phyloP scores from a whole-genome alignment of 2,888 invertebrate genomes.

The Chaitophorus viminalis region DNA sequence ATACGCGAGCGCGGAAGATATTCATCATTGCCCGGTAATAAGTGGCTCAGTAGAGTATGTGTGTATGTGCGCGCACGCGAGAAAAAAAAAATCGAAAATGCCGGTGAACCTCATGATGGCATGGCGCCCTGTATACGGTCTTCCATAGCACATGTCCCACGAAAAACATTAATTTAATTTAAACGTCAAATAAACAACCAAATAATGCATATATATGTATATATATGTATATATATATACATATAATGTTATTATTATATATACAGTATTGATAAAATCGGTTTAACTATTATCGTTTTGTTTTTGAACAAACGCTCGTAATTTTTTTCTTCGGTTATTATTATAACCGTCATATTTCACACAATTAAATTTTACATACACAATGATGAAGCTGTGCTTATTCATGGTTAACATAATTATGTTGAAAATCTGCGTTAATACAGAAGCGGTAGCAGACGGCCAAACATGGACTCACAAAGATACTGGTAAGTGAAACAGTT shows the following conservation, averaged over 20 bases:
- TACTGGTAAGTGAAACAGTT: constrained; percentile 12
- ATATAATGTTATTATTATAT: too few species aligned
- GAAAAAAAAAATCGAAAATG: constrained; percentile 48
- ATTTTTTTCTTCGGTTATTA: neutral
- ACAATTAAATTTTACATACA: neutral
- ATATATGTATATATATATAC: too few species aligned
- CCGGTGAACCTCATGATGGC: neutral
- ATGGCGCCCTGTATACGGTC: constrained; percentile 3
- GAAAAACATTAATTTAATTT: neutral
- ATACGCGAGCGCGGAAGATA: constrained; percentile 32
- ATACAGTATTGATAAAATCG: too few species aligned
- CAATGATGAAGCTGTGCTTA: neutral
- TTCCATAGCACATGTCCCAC: neutral
- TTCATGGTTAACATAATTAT: neutral
- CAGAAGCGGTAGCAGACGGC: neutral
- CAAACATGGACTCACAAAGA: constrained; percentile 13
- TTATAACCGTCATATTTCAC: neutral
- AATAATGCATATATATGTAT: too few species aligned
- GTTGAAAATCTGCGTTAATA: neutral
- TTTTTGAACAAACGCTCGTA: neutral
- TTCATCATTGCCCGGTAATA: constrained; percentile 50
- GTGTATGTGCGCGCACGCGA: constrained; percentile 22
- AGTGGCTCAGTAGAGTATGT: constrained; percentile 45
- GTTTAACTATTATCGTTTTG: neutral
- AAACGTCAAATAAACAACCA: neutral